phyloP scores from a whole-genome alignment of 2,113 vertebrate genomes.

The Todiramphus saurophagus region DNA sequence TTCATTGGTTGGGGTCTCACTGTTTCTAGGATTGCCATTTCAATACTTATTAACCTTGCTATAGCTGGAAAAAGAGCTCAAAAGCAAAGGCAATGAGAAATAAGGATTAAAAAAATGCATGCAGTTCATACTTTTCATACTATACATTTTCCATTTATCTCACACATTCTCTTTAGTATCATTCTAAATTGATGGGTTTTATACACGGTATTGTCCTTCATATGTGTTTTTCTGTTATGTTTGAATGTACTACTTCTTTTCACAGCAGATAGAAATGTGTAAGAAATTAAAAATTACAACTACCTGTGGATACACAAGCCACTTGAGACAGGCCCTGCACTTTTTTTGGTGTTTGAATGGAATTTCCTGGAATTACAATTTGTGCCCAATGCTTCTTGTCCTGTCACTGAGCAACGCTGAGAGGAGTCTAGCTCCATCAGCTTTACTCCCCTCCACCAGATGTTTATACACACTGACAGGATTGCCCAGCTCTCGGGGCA shows the following conservation, averaged over 20 bases:
- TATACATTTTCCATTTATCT: background rate
- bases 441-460: background rate
- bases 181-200: background rate
- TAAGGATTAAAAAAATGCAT: background rate
- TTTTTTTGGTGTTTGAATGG: background rate
- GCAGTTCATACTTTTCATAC: background rate
- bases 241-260: background rate
- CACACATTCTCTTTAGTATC: background rate
- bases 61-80: background rate
- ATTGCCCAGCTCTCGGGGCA: background rate
- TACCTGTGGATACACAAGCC: background rate
- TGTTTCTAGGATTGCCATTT: background rate
- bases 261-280: background rate
- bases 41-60: background rate
- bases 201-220: background rate
- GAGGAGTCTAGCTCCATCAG: background rate
- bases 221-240: background rate
- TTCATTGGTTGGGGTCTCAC: background rate
- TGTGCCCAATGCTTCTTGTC: background rate
- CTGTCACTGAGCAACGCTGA: background rate
- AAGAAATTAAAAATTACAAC: background rate
- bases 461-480: background rate
- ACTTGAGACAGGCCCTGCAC: rapidly evolving
- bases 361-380: background rate
- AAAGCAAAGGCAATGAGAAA: background rate